These are phyloP conservation scores for Perognathus longimembris DNA, from an alignment of 2,113 vertebrate species.

Conservation along the genomic window DNA sequence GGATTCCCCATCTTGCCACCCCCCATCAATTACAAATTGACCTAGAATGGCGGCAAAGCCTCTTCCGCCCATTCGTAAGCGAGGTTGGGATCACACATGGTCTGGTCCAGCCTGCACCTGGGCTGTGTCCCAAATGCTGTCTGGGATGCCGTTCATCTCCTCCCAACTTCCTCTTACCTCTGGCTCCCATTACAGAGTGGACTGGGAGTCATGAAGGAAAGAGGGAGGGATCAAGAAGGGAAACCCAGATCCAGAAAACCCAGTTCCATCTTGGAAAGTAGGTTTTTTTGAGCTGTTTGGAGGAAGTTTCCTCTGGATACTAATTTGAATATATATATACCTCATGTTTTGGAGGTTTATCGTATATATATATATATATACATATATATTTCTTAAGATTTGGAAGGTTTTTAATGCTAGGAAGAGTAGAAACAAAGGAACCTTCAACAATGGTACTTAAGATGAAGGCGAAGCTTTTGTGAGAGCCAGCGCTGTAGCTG, in stretches of 20 bases:
- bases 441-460: conserved; percentile 47
- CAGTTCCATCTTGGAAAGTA: conserved; percentile 41
- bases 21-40: neutral
- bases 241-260: neutral
- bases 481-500: neutral
- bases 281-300: conserved; percentile 83
- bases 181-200: neutral
- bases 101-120: conserved; percentile 57
- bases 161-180: conserved; percentile 40
- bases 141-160: neutral
- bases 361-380: conserved; percentile 68
- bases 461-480: neutral
- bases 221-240: neutral
- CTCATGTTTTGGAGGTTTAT: conserved; percentile 85
- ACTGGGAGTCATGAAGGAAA: neutral
- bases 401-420: conserved; percentile 63
- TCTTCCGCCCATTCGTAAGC: neutral
- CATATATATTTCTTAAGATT: conserved; percentile 66
- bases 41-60: neutral
- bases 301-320: conserved; percentile 72
- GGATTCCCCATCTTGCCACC: neutral
- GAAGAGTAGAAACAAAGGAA: conserved; percentile 35
- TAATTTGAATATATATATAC: conserved; percentile 85
- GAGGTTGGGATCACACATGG: neutral
- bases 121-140: conserved; percentile 57